Base-by-base conservation (phyloP, 2,888 invertebrate species). In the Clivina fossor region DNA sequence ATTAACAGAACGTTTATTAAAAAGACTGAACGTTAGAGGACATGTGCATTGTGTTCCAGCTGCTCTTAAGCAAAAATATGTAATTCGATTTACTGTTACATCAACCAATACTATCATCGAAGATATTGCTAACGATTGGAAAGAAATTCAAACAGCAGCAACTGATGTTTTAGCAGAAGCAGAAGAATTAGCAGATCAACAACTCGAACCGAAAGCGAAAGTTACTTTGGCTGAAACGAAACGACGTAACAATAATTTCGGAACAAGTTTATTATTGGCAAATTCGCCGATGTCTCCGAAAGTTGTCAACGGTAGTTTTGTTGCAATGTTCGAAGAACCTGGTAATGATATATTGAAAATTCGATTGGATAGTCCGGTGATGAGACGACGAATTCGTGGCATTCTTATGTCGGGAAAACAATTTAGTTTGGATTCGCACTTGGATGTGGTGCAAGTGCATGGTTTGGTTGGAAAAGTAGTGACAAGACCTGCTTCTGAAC, bases 221-320 rank as follows among this genome's bases (percentile, higher is more conserved):
- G 85, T 91, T 46, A 83, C 87, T 47, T 76, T 91, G 11, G 89
- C 84, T 88, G 93, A 92, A 71, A 91, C 90, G 1, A 85, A 87
- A 62, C 87, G 88, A 67, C 80, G 85, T 63, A 92, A 89, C 68
- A 88, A 90, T 48, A 86, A 90, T 28, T 97, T 95, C 66, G 96
- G 96, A 28, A 92, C 96, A 38, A 95, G 95, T 68, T 80, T 97
- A 1, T 80, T 97, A 18, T 78, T 97, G 43, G 91, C 95, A 44
- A 97, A 97, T 74, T 92, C 93, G 2, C 96, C 96, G 1, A 91
- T 93, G 88, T 94, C 94, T 3, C 97, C 97, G 0, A 97, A 96
- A 77, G 90, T 97, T 46, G 93, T 95, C 2, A 93, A 95, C 65
- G 94, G 93, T 2, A 93, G 92, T 41, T 94, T 93, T 72, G 93